Evolutionary conservation across 2,888 invertebrate genomes (phyloP), one percentile per base, ranked within the genome.

Genomic region (Candidula unifasciata): DNA sequence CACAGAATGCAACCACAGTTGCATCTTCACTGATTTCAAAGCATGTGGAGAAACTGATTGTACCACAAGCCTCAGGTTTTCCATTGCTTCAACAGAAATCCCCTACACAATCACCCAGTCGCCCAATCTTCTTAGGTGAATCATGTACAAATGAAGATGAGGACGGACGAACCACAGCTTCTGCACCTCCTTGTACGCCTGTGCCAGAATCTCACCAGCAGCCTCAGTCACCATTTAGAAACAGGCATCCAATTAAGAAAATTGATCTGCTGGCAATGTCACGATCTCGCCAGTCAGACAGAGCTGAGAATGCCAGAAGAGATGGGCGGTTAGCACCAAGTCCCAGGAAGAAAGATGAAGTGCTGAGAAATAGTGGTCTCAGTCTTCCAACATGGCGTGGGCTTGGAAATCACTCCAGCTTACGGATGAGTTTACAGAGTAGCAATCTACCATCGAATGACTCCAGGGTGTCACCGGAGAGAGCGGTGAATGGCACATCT

Each of bases 151-250:
- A 66, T 1, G 80, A 83, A 16, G 57, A 85, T n/a, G 83, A 86
- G 16, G 83, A 83, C 54, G 83, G 81, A 2, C 83, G 86, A 10
- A 80, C 84, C 37, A 81, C 87, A 69, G 85, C 84, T 35, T 87
- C 87, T 3, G 87, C 87, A 8, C 87, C 87, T 37, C 84, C 87
- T 21, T 84, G 87, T 64, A 87, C 87, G 0, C 87, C 87, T 5
- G 82, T 82, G 27, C 85, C 87, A 35, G 83, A 80, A 52, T 64
- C 82, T 30, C 74, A 82, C 60, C 57, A 73, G 54, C 83, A 80
- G 35, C 79, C 83, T n/a, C 83, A 80, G 76, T 84, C 84, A 57
- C 83, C 84, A n/a, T 81, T 86, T 60, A 81, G 79, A 68, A 81
- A 81, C 35, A 84, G 52, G 24, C 74, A 80, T 2, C 80, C 66